These are phyloP conservation scores for Pterostichus madidus DNA, from an alignment of 2,888 invertebrate genomes.

Conservation along the genomic window DNA sequence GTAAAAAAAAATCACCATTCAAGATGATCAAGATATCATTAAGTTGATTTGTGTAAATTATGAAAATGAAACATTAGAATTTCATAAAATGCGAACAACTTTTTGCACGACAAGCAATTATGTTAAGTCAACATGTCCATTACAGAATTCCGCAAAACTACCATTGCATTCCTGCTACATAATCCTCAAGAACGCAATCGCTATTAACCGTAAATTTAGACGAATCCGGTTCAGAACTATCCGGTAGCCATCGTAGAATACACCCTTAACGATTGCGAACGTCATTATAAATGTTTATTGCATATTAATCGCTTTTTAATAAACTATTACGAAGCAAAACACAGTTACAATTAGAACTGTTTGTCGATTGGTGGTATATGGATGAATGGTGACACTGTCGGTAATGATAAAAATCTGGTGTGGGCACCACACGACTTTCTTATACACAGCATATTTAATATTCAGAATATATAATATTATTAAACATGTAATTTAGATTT, in stretches of 20 bases:
- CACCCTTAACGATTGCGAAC: slow-evolving; percentile 56
- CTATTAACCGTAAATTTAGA: slow-evolving; percentile 11
- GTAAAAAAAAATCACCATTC: slow-evolving; percentile 16
- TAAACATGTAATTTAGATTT: no score
- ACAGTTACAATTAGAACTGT: slow-evolving; percentile 53
- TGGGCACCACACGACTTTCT: no score
- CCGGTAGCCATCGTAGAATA: not conserved
- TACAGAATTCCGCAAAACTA: slow-evolving; percentile 48
- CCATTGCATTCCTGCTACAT: slow-evolving; percentile 13
- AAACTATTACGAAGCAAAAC: slow-evolving; percentile 57
- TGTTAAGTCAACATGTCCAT: slow-evolving; percentile 57
- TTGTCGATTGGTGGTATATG: slow-evolving; percentile 56
- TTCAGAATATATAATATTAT: no score
- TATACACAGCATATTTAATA: no score
- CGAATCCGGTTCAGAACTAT: slow-evolving; percentile 35
- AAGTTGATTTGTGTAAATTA: slow-evolving; percentile 61
- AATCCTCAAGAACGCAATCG: slow-evolving; percentile 9
- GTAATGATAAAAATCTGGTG: slow-evolving; percentile 62
- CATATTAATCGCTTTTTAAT: slow-evolving; percentile 56
- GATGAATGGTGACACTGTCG: slow-evolving; percentile 32
- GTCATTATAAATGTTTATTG: slow-evolving; percentile 49
- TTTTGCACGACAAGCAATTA: slow-evolving; percentile 61
- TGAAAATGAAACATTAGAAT: slow-evolving; percentile 65
- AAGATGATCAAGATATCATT: slow-evolving; percentile 49
- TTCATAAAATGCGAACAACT: slow-evolving; percentile 64